phyloP scores from a whole-genome alignment of 2,113 vertebrate genomes.

The Sprattus sprattus region DNA sequence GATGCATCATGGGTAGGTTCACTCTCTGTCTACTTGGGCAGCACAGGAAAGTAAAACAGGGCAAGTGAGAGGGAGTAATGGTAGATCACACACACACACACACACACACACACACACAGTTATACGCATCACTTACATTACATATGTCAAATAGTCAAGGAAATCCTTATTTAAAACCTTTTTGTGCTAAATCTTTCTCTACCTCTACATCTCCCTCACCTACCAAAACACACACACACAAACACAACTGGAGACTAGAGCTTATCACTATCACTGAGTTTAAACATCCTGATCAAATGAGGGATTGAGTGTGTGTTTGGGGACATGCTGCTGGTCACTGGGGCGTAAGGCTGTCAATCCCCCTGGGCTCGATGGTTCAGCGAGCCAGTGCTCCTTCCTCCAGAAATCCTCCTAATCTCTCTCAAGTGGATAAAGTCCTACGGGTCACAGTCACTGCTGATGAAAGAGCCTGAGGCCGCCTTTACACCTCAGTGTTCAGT shows the following conservation, averaged over 20 bases:
- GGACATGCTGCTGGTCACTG: neutral
- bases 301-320: neutral
- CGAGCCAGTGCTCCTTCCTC: neutral
- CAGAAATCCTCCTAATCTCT: neutral
- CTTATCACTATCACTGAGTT: neutral
- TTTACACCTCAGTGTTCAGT: neutral
- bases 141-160: too few species aligned
- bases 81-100: neutral
- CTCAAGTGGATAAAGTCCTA: neutral
- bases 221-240: neutral
- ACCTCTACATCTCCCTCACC: too few species aligned
- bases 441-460: neutral
- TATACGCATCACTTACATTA: too few species aligned
- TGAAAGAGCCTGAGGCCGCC: neutral
- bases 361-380: neutral
- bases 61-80: neutral
- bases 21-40: slow-evolving; percentile 51
- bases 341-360: neutral
- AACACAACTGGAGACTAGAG: neutral
- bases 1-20: slow-evolving; percentile 34
- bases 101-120: neutral
- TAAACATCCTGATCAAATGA: neutral
- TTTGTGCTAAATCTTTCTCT: too few species aligned
- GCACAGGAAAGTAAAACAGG: neutral
- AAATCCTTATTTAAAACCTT: too few species aligned